Evolutionary conservation across 2,888 invertebrate genomes (phyloP).

Genomic region (Pristionchus arcanus): DNA sequence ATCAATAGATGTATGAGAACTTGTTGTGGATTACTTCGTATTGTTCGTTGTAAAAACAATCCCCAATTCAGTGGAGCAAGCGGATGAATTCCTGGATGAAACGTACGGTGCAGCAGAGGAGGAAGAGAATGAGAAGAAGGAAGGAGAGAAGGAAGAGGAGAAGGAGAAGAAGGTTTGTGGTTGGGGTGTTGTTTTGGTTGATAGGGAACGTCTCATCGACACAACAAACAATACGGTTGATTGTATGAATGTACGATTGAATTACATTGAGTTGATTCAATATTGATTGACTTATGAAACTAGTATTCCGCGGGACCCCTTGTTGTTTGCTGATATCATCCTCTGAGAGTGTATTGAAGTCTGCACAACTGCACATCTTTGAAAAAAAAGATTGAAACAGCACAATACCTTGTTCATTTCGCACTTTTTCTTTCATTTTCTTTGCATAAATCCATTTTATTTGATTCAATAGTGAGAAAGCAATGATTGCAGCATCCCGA

Average conservation of each 20-base stretch:
- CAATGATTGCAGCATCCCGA: conserved; percentile 10
- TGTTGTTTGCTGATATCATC: not conserved
- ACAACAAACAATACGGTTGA: not conserved
- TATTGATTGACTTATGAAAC: too few species aligned
- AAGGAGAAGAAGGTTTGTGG: conserved; percentile 13
- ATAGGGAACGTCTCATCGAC: too few species aligned
- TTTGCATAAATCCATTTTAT: not conserved
- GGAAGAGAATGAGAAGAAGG: conserved; percentile 35
- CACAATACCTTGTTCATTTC: not conserved
- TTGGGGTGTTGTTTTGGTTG: too few species aligned
- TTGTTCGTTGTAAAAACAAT: not conserved
- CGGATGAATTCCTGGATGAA: conserved; percentile 48
- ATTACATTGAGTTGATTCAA: not conserved
- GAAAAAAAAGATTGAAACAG: not conserved
- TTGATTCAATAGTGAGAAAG: not conserved
- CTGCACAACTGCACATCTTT: not conserved
- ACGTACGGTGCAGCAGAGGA: conserved; percentile 24
- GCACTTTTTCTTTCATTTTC: not conserved
- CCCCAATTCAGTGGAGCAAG: not conserved
- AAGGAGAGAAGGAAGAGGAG: not conserved
- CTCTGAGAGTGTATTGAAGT: not conserved
- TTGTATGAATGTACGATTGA: not conserved
- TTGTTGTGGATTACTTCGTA: not conserved
- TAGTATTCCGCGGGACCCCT: not conserved
- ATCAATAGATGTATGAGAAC: not conserved